Conservation (phyloP, 2,113 vertebrate genomes). For the Oncorhynchus masou region DNA sequence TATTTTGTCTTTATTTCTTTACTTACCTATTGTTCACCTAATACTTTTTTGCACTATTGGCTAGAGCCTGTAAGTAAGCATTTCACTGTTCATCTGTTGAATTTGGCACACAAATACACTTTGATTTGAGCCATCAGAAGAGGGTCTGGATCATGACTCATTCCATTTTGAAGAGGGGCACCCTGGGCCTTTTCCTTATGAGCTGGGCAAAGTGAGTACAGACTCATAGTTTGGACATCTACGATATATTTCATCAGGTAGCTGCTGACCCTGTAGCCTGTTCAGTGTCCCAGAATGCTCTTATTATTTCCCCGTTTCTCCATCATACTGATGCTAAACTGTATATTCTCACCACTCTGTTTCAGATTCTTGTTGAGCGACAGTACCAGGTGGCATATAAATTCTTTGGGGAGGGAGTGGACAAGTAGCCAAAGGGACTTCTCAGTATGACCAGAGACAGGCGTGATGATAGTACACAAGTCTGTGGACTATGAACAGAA, state of each 20-base stretch:
- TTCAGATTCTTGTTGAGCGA: constrained; percentile 47
- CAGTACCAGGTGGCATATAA: constrained; percentile 28
- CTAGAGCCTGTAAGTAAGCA: no score
- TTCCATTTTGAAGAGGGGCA: constrained; percentile 61
- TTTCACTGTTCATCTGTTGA: no score
- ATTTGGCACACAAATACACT: no score
- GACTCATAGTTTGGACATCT: neutral
- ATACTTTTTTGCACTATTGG: no score
- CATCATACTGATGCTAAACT: neutral
- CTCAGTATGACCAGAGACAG: constrained; percentile 52
- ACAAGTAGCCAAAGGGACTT: constrained; percentile 60
- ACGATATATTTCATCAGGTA: neutral
- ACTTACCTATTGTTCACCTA: no score
- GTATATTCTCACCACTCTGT: constrained; percentile 1
- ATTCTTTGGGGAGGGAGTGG: constrained; percentile 58
- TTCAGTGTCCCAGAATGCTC: no score
- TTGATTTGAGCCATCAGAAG: constrained; percentile 38
- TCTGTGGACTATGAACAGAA: constrained; percentile 54
- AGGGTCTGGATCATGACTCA: constrained; percentile 57
- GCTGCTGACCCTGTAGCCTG: no score
- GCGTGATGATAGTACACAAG: constrained; percentile 41
- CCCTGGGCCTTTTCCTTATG: constrained; percentile 62
- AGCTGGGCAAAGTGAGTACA: constrained; percentile 55
- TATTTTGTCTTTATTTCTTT: no score
- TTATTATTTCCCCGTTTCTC: neutral